Evolutionary conservation across 2,797 vertebrate genomes (phyloP).

Genomic region (Sebastiscus albofasciatus): DNA sequence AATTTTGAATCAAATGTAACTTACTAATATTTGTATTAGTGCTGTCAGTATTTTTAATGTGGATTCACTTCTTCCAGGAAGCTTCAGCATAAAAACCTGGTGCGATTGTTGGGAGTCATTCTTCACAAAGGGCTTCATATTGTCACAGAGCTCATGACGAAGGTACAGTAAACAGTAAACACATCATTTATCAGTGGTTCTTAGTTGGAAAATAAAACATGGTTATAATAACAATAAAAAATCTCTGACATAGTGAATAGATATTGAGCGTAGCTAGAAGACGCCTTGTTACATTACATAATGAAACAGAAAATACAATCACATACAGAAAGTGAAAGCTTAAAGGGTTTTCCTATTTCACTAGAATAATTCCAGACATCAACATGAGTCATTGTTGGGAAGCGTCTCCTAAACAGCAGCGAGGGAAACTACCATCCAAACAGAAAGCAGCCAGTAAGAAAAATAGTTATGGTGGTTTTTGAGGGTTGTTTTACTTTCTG

Average conservation of each 20-base stretch:
- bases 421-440: background rate
- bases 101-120: conserved; percentile 90
- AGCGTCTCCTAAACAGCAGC: too few relatives aligned
- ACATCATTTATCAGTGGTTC: background rate
- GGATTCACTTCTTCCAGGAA: conserved; percentile 80
- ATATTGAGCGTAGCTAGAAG: background rate
- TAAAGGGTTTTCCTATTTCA: background rate
- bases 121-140: conserved; percentile 91
- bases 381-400: background rate
- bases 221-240: background rate
- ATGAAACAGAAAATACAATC: background rate
- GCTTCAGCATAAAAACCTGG: conserved; percentile 91
- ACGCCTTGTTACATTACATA: background rate
- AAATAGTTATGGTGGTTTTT: background rate
- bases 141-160: conserved; percentile 93
- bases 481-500: background rate
- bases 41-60: background rate
- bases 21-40: background rate
- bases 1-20: background rate
- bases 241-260: background rate
- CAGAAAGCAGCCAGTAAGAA: background rate
- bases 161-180: conserved; percentile 78
- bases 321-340: background rate
- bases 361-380: background rate
- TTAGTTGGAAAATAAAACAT: background rate